A percentile compares a stretch with the other conserved stretches of the same genome.
phyloP scores from a whole-genome alignment of 2,113 vertebrate species.

The Scolopax mira region DNA sequence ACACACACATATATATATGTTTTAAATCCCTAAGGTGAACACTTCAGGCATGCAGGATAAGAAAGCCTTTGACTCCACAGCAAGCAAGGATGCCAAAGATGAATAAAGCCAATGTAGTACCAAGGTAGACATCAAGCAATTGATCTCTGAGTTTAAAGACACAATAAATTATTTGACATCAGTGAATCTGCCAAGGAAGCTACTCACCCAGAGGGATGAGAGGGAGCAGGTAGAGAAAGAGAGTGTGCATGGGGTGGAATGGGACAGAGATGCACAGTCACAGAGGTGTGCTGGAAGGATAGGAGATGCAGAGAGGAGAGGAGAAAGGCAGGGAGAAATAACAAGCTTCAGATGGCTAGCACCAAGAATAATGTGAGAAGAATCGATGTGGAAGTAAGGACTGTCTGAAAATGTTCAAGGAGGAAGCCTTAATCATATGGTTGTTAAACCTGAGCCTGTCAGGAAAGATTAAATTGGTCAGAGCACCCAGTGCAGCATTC shows the following conservation, averaged over 20 bases:
- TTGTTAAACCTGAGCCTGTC: neutral
- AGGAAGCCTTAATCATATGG: neutral
- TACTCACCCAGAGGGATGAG: neutral
- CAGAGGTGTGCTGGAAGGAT: neutral
- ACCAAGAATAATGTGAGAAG: neutral
- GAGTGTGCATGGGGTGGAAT: neutral
- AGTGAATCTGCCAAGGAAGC: neutral
- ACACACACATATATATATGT: neutral
- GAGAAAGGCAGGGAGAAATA: neutral
- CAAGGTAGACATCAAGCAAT: neutral
- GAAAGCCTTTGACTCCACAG: neutral
- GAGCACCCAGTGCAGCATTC: neutral
- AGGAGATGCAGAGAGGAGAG: neutral
- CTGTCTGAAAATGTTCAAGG: neutral
- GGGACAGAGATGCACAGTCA: neutral
- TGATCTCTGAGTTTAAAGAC: neutral
- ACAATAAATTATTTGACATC: neutral
- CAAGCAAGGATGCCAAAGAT: neutral
- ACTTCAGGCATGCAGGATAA: neutral
- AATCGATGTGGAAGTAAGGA: neutral
- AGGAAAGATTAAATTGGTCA: neutral
- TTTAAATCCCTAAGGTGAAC: neutral
- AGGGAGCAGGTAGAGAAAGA: neutral
- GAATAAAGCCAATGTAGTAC: neutral
- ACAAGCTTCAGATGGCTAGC: neutral